phyloP scores from a whole-genome alignment of 2,888 invertebrate species.

The Heliconius cydno region DNA sequence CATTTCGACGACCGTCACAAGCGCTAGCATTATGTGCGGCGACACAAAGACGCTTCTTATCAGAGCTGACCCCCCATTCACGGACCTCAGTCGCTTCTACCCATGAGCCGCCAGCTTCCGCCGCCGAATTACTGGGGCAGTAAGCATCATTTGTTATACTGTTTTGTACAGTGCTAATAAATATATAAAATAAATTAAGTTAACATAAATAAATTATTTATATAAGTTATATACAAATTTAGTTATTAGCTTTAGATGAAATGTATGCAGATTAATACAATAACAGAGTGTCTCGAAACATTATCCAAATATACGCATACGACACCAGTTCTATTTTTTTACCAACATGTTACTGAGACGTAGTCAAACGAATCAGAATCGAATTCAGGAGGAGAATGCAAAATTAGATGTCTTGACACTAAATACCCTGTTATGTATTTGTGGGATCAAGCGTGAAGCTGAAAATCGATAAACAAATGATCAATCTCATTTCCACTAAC shows the following conservation, averaged over 20 bases:
- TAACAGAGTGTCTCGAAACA: background rate
- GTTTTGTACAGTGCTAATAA: background rate
- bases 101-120: slow-evolving; percentile 68
- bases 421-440: background rate
- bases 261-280: background rate
- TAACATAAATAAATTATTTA: too few relatives aligned
- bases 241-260: too few relatives aligned
- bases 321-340: background rate
- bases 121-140: slow-evolving; percentile 77
- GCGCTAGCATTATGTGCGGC: slow-evolving; percentile 84
- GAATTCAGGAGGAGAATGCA: background rate
- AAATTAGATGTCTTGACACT: background rate
- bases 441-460: background rate
- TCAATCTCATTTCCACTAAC: background rate
- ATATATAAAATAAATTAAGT: background rate
- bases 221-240: too few relatives aligned
- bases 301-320: background rate
- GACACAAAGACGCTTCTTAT: slow-evolving; percentile 74
- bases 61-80: slow-evolving; percentile 71
- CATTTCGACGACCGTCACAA: slow-evolving; percentile 84
- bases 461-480: background rate
- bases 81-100: slow-evolving; percentile 73
- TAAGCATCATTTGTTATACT: slow-evolving; percentile 52
- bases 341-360: too few relatives aligned
- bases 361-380: background rate